Conservation (phyloP, 2,888 invertebrate species). For the Orchesella flavescens region DNA sequence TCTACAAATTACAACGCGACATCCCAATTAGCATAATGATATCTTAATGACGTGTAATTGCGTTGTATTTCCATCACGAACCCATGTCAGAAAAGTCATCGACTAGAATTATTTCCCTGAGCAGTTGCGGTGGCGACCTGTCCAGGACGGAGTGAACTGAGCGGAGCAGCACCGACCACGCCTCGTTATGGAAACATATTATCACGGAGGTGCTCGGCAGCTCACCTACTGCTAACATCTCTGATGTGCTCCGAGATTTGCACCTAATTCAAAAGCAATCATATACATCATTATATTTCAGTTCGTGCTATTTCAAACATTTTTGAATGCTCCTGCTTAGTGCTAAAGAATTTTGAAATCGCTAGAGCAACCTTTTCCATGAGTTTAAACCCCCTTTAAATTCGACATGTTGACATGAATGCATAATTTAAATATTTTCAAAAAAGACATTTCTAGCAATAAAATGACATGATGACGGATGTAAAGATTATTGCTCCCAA, state of each 20-base stretch:
- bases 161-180: constrained; percentile 93
- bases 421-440: too few relatives aligned
- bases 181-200: constrained; percentile 99
- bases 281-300: not conserved
- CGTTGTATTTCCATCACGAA: constrained; percentile 43
- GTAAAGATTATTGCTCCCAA: too few relatives aligned
- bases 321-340: too few relatives aligned
- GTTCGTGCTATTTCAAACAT: too few relatives aligned
- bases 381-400: too few relatives aligned
- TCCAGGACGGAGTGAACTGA: constrained; percentile 95
- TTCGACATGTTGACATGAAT: too few relatives aligned
- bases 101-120: constrained; percentile 89
- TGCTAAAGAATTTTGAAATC: too few relatives aligned
- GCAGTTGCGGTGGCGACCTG: constrained; percentile 84
- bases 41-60: too few relatives aligned
- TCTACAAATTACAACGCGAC: constrained; percentile 59
- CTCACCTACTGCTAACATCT: not conserved
- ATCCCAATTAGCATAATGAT: too few relatives aligned
- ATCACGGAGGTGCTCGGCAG: constrained; percentile 94
- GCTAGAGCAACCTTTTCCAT: too few relatives aligned
- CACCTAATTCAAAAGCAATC: not conserved
- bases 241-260: not conserved
- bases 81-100: constrained; percentile 92
- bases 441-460: too few relatives aligned
- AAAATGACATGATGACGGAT: too few relatives aligned